phyloP scores from a whole-genome alignment of 2,113 vertebrate genomes.

The Theristicus caerulescens region DNA sequence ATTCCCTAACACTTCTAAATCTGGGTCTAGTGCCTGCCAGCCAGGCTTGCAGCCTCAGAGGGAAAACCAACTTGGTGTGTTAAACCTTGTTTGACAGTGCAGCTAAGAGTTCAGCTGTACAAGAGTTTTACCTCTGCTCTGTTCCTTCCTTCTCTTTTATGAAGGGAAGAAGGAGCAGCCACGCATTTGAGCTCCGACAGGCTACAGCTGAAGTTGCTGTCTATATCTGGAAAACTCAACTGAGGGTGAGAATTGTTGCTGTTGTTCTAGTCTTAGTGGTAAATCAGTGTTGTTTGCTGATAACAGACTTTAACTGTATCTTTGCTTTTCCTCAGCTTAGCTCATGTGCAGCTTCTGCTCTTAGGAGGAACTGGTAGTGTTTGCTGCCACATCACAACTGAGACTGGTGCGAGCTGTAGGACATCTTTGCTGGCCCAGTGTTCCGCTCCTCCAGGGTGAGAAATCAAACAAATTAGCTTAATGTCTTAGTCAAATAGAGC shows the following conservation, averaged over 20 bases:
- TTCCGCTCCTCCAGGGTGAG: neutral
- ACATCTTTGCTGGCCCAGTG: neutral
- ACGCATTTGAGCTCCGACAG: neutral
- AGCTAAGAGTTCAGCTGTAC: neutral
- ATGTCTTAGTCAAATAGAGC: neutral
- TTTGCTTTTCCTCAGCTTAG: neutral
- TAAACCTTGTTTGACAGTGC: neutral
- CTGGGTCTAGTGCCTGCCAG: neutral
- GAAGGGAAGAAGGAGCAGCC: neutral
- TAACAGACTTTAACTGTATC: neutral
- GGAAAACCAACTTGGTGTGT: neutral
- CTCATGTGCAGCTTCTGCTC: neutral
- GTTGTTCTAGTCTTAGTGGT: neutral
- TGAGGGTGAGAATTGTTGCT: neutral
- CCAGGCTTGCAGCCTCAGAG: neutral
- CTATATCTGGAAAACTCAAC: neutral
- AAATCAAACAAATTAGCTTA: neutral
- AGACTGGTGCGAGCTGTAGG: neutral
- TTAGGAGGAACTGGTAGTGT: neutral
- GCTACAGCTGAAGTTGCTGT: neutral
- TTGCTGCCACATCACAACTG: neutral
- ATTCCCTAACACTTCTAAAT: neutral
- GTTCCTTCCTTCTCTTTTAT: neutral
- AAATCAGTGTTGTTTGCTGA: neutral
- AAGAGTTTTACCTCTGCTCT: neutral